Evolutionary conservation across 2,888 invertebrate species (phyloP).

Genomic region (Protodeltote pygarga): DNA sequence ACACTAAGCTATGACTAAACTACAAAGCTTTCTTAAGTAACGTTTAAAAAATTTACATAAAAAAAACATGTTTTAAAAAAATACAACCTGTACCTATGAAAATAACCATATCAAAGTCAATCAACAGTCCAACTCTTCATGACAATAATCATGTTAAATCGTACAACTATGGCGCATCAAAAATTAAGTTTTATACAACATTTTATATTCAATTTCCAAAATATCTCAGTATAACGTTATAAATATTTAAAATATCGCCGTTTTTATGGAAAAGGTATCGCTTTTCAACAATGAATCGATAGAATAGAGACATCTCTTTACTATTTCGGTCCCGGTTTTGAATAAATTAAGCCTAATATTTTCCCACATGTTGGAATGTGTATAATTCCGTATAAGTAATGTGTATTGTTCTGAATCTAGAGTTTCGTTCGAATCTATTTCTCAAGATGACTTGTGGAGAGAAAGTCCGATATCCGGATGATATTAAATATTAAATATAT

Average conservation of each 20-base stretch:
- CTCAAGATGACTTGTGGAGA: conserved; percentile 30
- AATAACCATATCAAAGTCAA: conserved; percentile 16
- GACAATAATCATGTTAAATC: conserved; percentile 34
- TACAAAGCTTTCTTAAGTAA: too few relatives aligned
- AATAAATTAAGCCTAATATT: conserved; percentile 61
- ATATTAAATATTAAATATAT: conserved; percentile 29
- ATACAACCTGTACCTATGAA: neutral
- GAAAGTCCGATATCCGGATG: conserved; percentile 34
- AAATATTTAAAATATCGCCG: conserved; percentile 64
- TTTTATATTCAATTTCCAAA: conserved; percentile 66
- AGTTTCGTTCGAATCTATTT: conserved; percentile 36
- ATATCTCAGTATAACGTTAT: conserved; percentile 49
- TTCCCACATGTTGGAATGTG: conserved; percentile 53
- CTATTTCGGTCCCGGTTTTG: conserved; percentile 58
- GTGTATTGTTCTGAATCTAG: conserved; percentile 47
- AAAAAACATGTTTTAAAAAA: neutral
- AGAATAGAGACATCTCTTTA: conserved; percentile 71
- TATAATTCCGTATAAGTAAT: conserved; percentile 50
- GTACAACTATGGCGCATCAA: conserved; percentile 32
- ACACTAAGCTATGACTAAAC: too few relatives aligned
- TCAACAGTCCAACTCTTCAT: conserved; percentile 30
- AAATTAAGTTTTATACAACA: conserved; percentile 53
- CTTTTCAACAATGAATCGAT: conserved; percentile 61
- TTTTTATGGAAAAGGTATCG: conserved; percentile 53
- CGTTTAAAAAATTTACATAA: neutral